A percentile compares a stretch with the other conserved stretches of the same genome.
phyloP scores from a whole-genome alignment of 1,140 invertebrate species.

The Adelges cooleyi region DNA sequence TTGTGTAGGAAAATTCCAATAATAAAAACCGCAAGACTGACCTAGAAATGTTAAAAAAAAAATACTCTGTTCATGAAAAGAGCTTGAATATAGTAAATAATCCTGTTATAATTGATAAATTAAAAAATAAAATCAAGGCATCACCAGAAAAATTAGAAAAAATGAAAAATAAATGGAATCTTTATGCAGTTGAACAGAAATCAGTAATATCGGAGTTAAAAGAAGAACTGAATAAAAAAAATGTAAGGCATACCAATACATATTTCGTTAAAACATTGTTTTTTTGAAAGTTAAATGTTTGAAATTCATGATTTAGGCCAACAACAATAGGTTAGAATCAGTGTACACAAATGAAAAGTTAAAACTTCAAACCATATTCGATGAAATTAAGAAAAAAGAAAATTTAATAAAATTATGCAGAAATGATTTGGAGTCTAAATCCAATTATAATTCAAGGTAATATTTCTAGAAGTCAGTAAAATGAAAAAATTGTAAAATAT shows the following conservation, averaged over 20 bases:
- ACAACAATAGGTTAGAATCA: constrained; percentile 36
- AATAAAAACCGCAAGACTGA: too few species aligned
- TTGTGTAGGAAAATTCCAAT: too few species aligned
- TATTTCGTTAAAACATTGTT: not conserved
- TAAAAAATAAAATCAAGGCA: constrained; percentile 15
- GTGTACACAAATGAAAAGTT: constrained; percentile 36
- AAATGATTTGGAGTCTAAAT: constrained; percentile 3
- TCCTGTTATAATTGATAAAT: not conserved
- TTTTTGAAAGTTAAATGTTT: too few species aligned
- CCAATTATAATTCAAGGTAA: constrained; percentile 14
- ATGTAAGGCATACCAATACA: constrained; percentile 35
- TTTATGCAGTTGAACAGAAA: constrained; percentile 38
- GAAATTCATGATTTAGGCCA: not conserved
- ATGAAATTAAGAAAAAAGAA: constrained; percentile 20
- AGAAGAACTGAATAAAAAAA: constrained; percentile 40
- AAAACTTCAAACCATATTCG: constrained; percentile 30
- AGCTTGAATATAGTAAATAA: constrained; percentile 6
- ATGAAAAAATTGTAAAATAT: too few species aligned
- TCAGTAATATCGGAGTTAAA: constrained; percentile 45
- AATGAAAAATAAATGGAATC: constrained; percentile 36
- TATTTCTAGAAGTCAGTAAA: too few species aligned
- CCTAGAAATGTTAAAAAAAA: not conserved
- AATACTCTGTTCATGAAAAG: not conserved
- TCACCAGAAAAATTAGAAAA: constrained; percentile 43
- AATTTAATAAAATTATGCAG: constrained; percentile 4